Base-by-base conservation (phyloP, 2,113 vertebrate genomes). In the Laticauda colubrina region DNA sequence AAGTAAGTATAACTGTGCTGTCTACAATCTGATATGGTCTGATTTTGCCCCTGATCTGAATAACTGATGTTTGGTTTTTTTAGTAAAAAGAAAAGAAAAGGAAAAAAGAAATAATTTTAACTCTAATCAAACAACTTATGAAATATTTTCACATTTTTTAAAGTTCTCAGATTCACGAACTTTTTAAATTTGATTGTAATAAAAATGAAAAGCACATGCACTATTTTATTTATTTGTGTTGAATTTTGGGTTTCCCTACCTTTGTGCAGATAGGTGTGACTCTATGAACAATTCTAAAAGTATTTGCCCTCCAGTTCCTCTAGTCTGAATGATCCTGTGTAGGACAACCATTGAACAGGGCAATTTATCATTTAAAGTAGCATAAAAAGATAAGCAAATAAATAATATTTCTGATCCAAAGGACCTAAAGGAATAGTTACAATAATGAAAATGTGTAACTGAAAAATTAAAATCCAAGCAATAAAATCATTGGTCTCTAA, bases 11-110 rank as follows among this genome's bases (percentile, higher is more conserved):
- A 54, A 29, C 2, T 75, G 45, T 9, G 34, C n/a, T 24, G 39
- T 55, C 45, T 18, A 9, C n/a, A 92, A 34, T 54, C 59, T 26
- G 57, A 34, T 69, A 34, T 88, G 10, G 53, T 43, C 11, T 54
- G 57, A 90, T 90, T 87, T 90, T 96, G 93, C 55, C 93, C 91
- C 95, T 95, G 91, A 75, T 92, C 85, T 95, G 64, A 95, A 94
- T 8, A 89, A 6, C 91, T 93, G 85, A 55, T 94, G n/a, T 92
- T 95, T 89, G 86, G 10, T 3, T 91, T 2, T 20, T 59, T 93
- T 89, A 69, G n/a, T 29, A 45, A 92, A 90, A 26, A 69, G 75
- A 90, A 94, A 54, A 95, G n/a, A 21, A 24, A 54, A 69, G 59
- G 88, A 48, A 92, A 91, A 95, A 51, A 85, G 88, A 94, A 54